A percentile compares a stretch with the other conserved stretches of the same genome.
phyloP scores from a whole-genome alignment of 2,888 invertebrate genomes.

The Tipula confusa region DNA sequence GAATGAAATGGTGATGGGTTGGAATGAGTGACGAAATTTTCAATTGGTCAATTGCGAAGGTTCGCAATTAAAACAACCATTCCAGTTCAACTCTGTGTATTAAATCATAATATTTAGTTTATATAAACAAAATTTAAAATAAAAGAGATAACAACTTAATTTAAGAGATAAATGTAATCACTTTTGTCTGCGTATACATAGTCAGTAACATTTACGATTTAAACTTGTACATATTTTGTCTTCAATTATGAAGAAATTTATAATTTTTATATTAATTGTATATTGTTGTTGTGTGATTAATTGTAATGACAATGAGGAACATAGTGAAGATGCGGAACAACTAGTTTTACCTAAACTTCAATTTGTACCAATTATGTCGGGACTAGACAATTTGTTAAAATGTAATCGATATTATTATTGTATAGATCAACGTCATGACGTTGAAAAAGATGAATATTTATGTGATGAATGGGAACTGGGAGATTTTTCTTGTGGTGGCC shows the following conservation, averaged over 20 bases:
- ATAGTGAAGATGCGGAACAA: neutral
- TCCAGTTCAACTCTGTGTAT: neutral
- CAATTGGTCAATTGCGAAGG: neutral
- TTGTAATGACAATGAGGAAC: neutral
- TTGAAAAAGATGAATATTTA: neutral
- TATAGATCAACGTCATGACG: neutral
- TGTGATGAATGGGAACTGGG: neutral
- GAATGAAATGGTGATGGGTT: neutral
- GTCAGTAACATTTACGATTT: neutral
- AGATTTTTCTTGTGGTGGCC: neutral
- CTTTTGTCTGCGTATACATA: neutral
- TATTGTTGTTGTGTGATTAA: neutral
- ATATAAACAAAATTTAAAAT: neutral
- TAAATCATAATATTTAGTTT: neutral
- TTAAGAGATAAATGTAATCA: neutral
- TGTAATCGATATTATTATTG: neutral
- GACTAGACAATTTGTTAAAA: neutral
- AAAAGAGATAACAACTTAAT: neutral
- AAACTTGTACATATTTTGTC: neutral
- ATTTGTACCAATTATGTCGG: neutral
- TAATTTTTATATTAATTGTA: neutral
- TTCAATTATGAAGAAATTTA: neutral
- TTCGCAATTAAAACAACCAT: neutral
- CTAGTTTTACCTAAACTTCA: neutral
- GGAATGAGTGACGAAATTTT: neutral